A percentile compares a stretch with the other conserved stretches of the same genome.
phyloP scores from a whole-genome alignment of 2,113 vertebrate genomes.

The Zosterops borbonicus region DNA sequence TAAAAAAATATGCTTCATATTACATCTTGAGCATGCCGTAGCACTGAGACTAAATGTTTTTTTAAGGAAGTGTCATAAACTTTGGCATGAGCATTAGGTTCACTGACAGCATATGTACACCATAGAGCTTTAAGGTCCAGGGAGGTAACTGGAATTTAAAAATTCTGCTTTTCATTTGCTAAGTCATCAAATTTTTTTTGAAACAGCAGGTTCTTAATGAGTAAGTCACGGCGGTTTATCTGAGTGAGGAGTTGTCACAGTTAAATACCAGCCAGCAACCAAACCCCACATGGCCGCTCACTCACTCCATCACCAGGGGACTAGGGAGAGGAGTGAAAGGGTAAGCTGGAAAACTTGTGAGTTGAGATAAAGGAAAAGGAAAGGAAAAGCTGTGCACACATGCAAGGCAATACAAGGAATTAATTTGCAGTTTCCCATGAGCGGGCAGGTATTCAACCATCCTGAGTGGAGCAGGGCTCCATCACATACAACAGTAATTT shows the following conservation, averaged over 20 bases:
- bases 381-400: background rate
- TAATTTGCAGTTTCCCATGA: background rate
- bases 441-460: background rate
- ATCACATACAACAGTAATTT: background rate
- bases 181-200: background rate
- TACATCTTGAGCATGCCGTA: background rate
- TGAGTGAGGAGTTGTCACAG: background rate
- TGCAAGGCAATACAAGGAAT: background rate
- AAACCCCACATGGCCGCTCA: rapidly evolving
- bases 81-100: background rate
- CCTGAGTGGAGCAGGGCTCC: background rate
- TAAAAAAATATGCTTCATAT: background rate
- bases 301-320: background rate
- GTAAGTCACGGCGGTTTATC: background rate
- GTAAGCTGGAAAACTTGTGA: background rate
- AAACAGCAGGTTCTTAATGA: background rate
- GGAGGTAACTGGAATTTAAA: background rate
- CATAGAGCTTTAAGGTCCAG: background rate
- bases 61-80: background rate
- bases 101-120: background rate
- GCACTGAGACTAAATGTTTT: background rate
- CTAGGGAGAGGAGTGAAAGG: background rate
- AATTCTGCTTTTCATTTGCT: background rate
- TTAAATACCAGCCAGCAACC: background rate
- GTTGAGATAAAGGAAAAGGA: background rate